Evolutionary conservation across 1,140 invertebrate species (phyloP), one percentile per base, ranked within the genome.

Genomic region (Halyomorpha halys): DNA sequence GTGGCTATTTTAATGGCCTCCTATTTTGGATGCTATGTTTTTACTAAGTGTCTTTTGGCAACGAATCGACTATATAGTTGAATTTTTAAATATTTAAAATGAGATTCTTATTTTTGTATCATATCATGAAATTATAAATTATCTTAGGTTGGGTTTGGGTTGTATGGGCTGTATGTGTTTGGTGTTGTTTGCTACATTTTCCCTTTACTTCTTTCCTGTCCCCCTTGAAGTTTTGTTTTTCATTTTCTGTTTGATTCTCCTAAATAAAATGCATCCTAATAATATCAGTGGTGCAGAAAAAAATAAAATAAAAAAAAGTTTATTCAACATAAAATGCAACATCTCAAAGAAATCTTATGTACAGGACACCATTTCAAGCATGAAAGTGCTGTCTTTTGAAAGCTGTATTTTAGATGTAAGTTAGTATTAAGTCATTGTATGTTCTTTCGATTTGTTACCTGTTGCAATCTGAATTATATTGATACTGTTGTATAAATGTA

Each of bases 41-140:
- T 63, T 53, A 63, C 65, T 66, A 66, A 69, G 66, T 69, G 68
- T 69, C 68, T 69, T 66, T 63, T 65, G 47, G 63, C 68, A 69
- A 67, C 68, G 68, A 69, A 69, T 60, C 39, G 61, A 67, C 45
- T 60, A 34, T 59, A 49, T 65, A 65, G 63, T 67, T 62, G 44
- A 63, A 67, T 49, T 51, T 61, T 64, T 64, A 64, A 65, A 65
- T 61, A 59, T 61, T 65, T 66, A 63, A 62, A 27, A 19, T n/a
- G 25, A 62, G 44, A 62, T 30, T 45, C n/a, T 62, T 62, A 62
- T 62, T 62, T 62, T 62, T 62, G 59, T 66, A 66, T 59, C 63
- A 34, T 62, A 59, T 53, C 59, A 63, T 62, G n/a, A 49, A 54
- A 51, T 21, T 39, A 64, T 34, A 44, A 65, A 56, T 60, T 23